Percentiles rank a stretch among this genome's conserved stretches.
Evolutionary conservation across 23 tunicate species (phyloP).

Genomic region (Halocynthia roretzi): DNA sequence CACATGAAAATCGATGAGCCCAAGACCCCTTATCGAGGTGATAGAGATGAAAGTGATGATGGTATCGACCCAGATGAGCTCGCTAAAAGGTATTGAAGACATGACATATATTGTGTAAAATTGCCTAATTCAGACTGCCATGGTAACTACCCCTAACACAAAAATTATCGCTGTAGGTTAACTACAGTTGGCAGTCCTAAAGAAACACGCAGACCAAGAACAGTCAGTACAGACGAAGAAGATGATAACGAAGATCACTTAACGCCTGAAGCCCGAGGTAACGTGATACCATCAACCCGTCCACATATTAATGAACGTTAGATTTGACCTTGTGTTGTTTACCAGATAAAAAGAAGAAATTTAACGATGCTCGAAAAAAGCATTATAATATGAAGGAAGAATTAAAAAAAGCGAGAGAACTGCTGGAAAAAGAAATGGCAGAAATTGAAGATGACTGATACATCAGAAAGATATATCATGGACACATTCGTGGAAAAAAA

Average conservation of each 20-base stretch:
- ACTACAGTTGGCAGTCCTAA: background rate
- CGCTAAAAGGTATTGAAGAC: constrained; percentile 28
- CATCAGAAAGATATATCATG: background rate
- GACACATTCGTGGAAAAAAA: no score
- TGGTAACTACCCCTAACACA: background rate
- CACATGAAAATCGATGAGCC: constrained; percentile 99
- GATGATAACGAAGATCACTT: constrained; percentile 4
- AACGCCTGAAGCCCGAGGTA: constrained; percentile 17
- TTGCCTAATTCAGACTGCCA: background rate
- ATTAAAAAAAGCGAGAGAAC: constrained; percentile 68
- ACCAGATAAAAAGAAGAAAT: constrained; percentile 40
- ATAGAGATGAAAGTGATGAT: constrained; percentile 39
- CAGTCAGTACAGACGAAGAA: constrained; percentile 19
- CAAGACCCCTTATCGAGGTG: constrained; percentile 81
- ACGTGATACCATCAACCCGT: background rate
- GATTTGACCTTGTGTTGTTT: background rate
- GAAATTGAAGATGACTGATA: constrained; percentile 49
- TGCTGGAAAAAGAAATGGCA: constrained; percentile 77
- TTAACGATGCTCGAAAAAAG: constrained; percentile 57
- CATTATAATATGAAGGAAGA: constrained; percentile 94
- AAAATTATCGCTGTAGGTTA: background rate
- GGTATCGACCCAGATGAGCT: constrained; percentile 62
- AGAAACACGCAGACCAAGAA: constrained; percentile 1
- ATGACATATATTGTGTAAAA: background rate
- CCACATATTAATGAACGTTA: background rate